A percentile compares a stretch with the other conserved stretches of the same genome.
Conservation (phyloP, 1,140 invertebrate genomes). For the Drosophila bifasciata region DNA sequence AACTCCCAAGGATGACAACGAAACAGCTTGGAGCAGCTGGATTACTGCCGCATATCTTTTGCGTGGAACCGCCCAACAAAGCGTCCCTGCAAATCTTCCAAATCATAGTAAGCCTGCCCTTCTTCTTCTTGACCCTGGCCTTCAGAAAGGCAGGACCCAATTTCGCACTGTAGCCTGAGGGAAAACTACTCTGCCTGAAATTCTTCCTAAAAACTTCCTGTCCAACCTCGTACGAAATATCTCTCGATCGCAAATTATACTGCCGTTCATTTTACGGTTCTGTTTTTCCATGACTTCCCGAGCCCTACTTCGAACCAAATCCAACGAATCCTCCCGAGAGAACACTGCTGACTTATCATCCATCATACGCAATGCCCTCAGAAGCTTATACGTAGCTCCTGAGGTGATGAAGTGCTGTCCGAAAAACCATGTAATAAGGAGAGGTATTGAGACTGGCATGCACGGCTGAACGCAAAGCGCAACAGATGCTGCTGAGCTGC, state of each 20-base stretch:
- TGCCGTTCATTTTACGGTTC: neutral
- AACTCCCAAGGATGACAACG: too few relatives aligned
- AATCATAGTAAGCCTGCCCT: constrained; percentile 1
- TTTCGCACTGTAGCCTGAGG: constrained; percentile 24
- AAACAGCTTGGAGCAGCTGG: too few relatives aligned
- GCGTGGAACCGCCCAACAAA: neutral
- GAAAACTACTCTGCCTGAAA: constrained; percentile 13
- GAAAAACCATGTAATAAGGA: constrained; percentile 3
- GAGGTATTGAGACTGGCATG: neutral
- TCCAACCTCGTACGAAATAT: constrained; percentile 4
- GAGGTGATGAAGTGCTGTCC: constrained; percentile 13
- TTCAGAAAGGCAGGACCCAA: constrained; percentile 15
- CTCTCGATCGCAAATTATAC: constrained; percentile 17
- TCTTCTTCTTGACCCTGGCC: constrained; percentile 14
- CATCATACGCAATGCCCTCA: neutral
- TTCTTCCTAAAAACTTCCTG: constrained; percentile 18
- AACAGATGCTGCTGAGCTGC: constrained; percentile 5
- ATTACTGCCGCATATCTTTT: neutral
- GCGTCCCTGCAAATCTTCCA: neutral
- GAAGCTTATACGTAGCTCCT: neutral
- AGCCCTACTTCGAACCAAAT: neutral
- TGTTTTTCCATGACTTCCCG: neutral
- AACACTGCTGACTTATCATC: constrained; percentile 2
- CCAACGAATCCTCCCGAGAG: constrained; percentile 3
- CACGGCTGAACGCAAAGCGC: constrained; percentile 1